A percentile compares a stretch with the other conserved stretches of the same genome.
Conservation (phyloP, 53 echinoderm and acorn worm genomes). For the Apostichopus leukothele region DNA sequence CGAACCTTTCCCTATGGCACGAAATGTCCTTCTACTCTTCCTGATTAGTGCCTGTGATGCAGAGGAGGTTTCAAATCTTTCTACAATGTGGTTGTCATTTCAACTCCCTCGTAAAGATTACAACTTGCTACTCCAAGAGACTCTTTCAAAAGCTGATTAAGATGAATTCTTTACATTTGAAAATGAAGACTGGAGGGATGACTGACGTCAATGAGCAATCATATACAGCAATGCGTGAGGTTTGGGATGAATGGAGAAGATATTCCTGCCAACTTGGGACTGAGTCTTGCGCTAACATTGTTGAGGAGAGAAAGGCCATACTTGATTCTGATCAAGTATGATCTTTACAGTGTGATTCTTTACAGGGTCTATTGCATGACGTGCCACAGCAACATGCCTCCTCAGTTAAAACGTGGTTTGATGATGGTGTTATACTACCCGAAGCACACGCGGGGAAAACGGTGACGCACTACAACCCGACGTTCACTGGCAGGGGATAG, state of each 20-base stretch:
- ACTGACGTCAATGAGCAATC: background rate
- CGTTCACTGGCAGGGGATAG: background rate
- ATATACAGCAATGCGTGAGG: background rate
- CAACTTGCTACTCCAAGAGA: background rate
- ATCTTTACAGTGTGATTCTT: background rate
- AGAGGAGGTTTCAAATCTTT: background rate
- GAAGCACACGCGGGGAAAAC: background rate
- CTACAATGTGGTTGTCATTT: conserved; percentile 19
- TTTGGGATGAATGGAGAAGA: conserved; percentile 23
- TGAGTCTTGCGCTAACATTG: background rate
- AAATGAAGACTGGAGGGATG: background rate
- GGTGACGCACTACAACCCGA: conserved; percentile 27
- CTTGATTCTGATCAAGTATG: background rate
- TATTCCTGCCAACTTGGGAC: background rate
- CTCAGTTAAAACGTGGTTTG: conserved; percentile 30
- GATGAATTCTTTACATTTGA: background rate
- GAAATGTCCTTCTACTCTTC: conserved; percentile 17
- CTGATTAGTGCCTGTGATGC: background rate
- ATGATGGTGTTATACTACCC: conserved; percentile 9
- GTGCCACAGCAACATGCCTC: background rate
- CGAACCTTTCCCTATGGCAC: conserved; percentile 1
- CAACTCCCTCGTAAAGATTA: background rate
- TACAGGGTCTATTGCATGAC: background rate
- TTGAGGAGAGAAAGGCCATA: background rate
- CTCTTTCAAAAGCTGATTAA: background rate